Base-by-base conservation (phyloP, 1,140 invertebrate genomes). In the Chironomus striatipennis region DNA sequence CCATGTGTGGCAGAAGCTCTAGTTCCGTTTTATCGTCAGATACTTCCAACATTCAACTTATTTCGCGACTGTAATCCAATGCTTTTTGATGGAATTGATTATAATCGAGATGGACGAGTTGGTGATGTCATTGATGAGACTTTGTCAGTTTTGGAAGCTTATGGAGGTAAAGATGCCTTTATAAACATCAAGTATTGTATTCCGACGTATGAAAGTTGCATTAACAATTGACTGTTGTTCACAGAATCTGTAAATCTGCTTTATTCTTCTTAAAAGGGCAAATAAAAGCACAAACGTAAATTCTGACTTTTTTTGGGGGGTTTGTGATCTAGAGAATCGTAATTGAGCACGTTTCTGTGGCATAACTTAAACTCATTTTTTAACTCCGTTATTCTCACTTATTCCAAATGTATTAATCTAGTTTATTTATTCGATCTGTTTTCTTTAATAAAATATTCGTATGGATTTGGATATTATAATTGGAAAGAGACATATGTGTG, bases 101-200 rank as follows among this genome's bases (percentile, higher is more conserved):
- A 91, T 77, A 88, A 91, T 76, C 90, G 90, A 77, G 86, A 90
- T 47, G 90, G 93, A 80, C 97, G 94, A 79, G 86, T 95, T 72
- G 92, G 91, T 0, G 95, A 97, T 80, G 83, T 95, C 15, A 94
- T 98, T 76, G 92, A 97, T 81, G 94, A 98, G 80, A 97, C 95
- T 3, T 84, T 98, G 57, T 93, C 97, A 85, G 85, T 93, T 20
- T 85, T 98, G 74, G 95, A 98, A 82, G 85, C 87, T 76, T 91
- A 92, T 80, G 96, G 96, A 7, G 95, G 96, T 4, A 90, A 94
- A 77, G 93, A 97, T 83, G 95, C 96, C 7, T 98, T 95, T 80
- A 96, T 97, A 77, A 97, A 97, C 81, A 97, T 98, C 78, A 98
- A 98, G 84, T 97, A 97, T 81, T 95, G 98, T 90, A 88, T 98